Percentiles rank a stretch among this genome's conserved stretches.
phyloP scores from a whole-genome alignment of 2,888 invertebrate species.

The Frankliniella intonsa region DNA sequence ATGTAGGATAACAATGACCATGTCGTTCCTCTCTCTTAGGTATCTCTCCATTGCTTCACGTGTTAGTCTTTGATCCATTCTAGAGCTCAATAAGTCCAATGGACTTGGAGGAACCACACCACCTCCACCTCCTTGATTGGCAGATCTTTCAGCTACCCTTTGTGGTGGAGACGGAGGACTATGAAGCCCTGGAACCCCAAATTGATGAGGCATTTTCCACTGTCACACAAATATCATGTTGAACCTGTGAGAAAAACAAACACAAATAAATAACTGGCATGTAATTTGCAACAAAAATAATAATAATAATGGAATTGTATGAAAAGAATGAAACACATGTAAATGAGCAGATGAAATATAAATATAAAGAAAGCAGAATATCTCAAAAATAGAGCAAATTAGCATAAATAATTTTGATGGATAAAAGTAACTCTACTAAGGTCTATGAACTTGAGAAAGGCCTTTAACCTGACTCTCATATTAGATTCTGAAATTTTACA shows the following conservation, averaged over 20 bases:
- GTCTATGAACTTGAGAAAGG: slow-evolving; percentile 8
- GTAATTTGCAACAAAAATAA: not conserved
- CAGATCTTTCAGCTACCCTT: slow-evolving; percentile 58
- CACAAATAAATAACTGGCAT: not conserved
- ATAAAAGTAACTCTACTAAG: not conserved
- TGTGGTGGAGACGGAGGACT: slow-evolving; percentile 71
- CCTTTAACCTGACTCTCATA: not conserved
- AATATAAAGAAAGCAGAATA: not conserved
- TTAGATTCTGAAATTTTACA: not conserved
- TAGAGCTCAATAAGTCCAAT: slow-evolving; percentile 32
- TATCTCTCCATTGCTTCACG: slow-evolving; percentile 96
- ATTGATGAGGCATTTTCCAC: slow-evolving; percentile 72
- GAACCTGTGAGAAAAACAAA: not conserved
- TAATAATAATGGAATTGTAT: not conserved
- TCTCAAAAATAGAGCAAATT: not conserved
- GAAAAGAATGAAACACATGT: not conserved
- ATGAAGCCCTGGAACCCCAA: slow-evolving; percentile 69
- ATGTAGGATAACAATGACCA: slow-evolving; percentile 95
- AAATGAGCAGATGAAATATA: not conserved
- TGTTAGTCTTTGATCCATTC: slow-evolving; percentile 68
- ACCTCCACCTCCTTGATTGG: slow-evolving; percentile 34
- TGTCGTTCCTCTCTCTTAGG: slow-evolving; percentile 87
- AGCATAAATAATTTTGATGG: not conserved
- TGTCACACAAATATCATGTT: not conserved
- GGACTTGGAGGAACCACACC: slow-evolving; percentile 1